Base-by-base conservation (phyloP, 2,888 invertebrate genomes). In the Siphlonurus alternatus region DNA sequence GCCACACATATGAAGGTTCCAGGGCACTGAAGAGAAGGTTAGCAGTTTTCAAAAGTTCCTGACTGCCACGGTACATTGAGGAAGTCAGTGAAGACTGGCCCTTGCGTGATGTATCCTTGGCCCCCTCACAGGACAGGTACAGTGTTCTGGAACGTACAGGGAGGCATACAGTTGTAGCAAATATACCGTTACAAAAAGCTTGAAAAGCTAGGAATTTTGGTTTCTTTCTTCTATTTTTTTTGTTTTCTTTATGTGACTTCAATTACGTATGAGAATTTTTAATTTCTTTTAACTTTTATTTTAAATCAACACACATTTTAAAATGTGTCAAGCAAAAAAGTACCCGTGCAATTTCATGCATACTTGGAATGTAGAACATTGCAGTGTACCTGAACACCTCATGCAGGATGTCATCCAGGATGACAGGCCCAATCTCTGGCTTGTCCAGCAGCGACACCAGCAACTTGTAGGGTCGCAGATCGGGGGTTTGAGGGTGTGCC, bases 1-100 rank as follows among this genome's bases (percentile, higher is more conserved):
- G 83, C 93, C 93, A 93, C 64, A 93, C 85, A 72, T 89, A 93
- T 65, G 85, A 85, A n/a, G 88, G 86, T 72, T 92, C 90, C 67
- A 93, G 79, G 0, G 89, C 87, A 64, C 87, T 86, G 73, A 93
- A 89, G 24, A 93, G 76, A 67, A 92, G 77, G 76, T 92, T 93
- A 1, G 90, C 89, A 22, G 88, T 89, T 75, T 92, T 92, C 18
- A 87, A 79, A 54, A 91, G 80, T 72, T 93, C 92, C 68, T 80
- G 79, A 64, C 79, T 66, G 20, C 67, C 66, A 61, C 64, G 66
- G 59, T 64, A 60, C 3, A 56, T 54, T 18, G 23, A 62, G 62
- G 61, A 62, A 56, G 66, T 65, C 18, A 23, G 62, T 51, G 25
- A 25, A 60, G 53, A 56, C 19, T 18, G 56, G 64, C 59, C 62